Base-by-base conservation (phyloP, 2,888 invertebrate genomes). In the Idaea biselata region DNA sequence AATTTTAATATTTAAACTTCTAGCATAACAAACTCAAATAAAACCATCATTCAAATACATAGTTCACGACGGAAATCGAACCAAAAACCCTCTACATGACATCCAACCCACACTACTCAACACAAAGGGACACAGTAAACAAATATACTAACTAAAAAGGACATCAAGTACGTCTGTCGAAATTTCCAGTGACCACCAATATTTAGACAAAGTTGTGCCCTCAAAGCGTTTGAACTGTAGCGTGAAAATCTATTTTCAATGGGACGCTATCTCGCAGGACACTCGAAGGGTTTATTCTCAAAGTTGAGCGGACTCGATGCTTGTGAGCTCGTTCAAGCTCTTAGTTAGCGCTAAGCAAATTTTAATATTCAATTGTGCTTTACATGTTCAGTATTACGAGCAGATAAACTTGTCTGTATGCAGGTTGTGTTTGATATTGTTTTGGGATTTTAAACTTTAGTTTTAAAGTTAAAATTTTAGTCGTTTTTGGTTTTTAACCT, bases 191-290 rank as follows among this genome's bases (percentile, higher is more conserved):
- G 70, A 67, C 73, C 69, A 72, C 75, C 77, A 84, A 87, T 87
- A 84, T 90, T 90, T 89, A 79, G 78, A 82, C 83, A 75, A 89
- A 91, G 87, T 91, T 91, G 67, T 72, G 66, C 82, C 78, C 82
- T 84, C 82, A 81, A 84, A 84, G 80, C 82, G 78, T 80, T 82
- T 79, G 73, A 78, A 81, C 82, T 82, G 87, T 82, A 86, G 89
- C 89, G 89, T 91, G 91, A 88, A 91, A 91, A 91, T 91, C 91
- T 91, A 91, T 91, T 91, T 91, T 90, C 88, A 91, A 92, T 91
- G 91, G 86, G 72, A 74, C 88, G 88, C 90, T 91, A 91, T 91
- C 91, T 89, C 81, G 80, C 87, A 87, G 87, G 86, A 85, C 87
- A 84, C 86, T 77, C 79, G 79, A 79, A 88, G 86, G 89, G 87